A percentile compares a stretch with the other conserved stretches of the same genome.
Evolutionary conservation across 2,888 invertebrate genomes (phyloP).

Genomic region (Ischnura elegans): DNA sequence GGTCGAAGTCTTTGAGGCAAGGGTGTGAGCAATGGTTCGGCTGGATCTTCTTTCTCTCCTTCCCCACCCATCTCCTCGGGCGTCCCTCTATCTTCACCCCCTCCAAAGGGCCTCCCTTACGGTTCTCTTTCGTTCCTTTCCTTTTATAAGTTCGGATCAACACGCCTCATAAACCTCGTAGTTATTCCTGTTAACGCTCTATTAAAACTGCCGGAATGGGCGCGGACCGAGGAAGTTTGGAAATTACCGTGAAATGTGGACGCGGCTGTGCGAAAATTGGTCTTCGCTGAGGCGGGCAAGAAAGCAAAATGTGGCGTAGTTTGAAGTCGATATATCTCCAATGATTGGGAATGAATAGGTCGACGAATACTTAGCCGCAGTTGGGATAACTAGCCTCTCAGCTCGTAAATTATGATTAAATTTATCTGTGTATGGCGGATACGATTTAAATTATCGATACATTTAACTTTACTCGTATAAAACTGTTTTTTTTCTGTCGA

Average conservation of each 20-base stretch:
- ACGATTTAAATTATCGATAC: no score
- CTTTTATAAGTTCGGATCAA: not conserved
- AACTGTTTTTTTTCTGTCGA: no score
- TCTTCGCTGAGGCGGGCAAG: no score
- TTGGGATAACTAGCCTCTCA: no score
- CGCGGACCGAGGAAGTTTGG: not conserved
- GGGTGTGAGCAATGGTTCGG: not conserved
- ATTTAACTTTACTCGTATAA: no score
- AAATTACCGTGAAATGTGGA: not conserved
- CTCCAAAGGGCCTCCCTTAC: not conserved
- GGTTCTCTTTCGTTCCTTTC: not conserved
- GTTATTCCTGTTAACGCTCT: constrained; percentile 17
- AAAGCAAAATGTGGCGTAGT: not conserved
- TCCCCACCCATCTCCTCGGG: not conserved
- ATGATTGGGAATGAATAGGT: not conserved
- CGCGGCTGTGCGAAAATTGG: not conserved
- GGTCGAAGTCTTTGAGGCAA: not conserved
- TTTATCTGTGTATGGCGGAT: no score
- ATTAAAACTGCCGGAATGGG: not conserved
- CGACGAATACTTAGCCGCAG: not conserved
- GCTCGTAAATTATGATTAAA: no score
- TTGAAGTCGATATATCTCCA: not conserved
- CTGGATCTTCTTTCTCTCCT: not conserved
- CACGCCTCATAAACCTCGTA: not conserved
- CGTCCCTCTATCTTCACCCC: not conserved